Evolutionary conservation across 2,113 vertebrate species (phyloP).

Genomic region (Sorex fumeus): DNA sequence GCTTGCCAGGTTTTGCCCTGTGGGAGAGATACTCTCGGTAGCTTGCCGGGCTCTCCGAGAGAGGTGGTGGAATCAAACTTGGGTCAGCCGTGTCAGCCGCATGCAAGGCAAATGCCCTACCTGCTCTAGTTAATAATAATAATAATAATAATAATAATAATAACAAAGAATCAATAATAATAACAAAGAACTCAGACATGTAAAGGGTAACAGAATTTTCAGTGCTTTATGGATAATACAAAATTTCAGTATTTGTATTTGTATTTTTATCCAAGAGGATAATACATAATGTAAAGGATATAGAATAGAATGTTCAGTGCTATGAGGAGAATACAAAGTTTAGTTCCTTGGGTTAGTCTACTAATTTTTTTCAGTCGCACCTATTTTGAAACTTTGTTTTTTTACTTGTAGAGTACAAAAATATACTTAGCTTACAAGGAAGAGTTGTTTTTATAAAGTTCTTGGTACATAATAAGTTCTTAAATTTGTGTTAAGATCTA

Average conservation of each 20-base stretch:
- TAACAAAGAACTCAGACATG: not conserved
- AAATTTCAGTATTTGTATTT: no score
- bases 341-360: slow-evolving; percentile 34
- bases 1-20: no score
- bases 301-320: not conserved
- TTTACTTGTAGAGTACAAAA: not conserved
- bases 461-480: not conserved
- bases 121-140: no score
- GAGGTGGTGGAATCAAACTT: no score
- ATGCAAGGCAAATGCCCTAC: no score
- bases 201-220: slow-evolving; percentile 43
- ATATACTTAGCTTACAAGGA: not conserved
- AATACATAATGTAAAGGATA: slow-evolving; percentile 15
- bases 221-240: no score
- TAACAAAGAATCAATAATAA: not conserved
- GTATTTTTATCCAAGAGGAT: no score
- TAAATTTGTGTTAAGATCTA: not conserved
- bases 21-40: no score
- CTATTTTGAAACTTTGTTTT: slow-evolving; percentile 56
- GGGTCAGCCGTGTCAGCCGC: no score
- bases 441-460: not conserved
- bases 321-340: not conserved
- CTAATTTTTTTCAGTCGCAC: not conserved
- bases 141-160: no score
- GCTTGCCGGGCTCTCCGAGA: no score